phyloP scores from a whole-genome alignment of 1,140 invertebrate species.

The Centruroides sculpturatus region DNA sequence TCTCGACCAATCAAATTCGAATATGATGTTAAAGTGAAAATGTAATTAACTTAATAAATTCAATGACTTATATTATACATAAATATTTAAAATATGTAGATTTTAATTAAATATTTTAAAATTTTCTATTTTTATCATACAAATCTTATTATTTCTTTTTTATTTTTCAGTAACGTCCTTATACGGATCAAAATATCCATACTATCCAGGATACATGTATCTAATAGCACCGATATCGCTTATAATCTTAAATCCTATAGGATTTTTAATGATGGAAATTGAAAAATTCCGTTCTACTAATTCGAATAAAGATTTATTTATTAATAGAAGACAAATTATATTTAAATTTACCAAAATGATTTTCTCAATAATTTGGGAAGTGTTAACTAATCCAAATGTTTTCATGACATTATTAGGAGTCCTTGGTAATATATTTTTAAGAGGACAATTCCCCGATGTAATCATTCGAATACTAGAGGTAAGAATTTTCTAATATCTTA shows the following conservation, averaged over 20 bases:
- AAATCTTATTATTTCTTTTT: neutral
- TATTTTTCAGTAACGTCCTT: constrained; percentile 32
- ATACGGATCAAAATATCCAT: constrained; percentile 54
- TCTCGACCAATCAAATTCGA: too few species aligned
- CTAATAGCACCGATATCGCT: constrained; percentile 85
- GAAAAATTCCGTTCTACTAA: constrained; percentile 35
- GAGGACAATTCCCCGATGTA: constrained; percentile 2
- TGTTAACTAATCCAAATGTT: constrained; percentile 76
- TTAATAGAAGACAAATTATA: neutral
- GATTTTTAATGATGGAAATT: constrained; percentile 79
- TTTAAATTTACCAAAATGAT: neutral
- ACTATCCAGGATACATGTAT: constrained; percentile 82
- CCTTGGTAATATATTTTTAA: constrained; percentile 64
- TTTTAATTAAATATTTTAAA: too few species aligned
- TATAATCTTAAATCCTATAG: constrained; percentile 82
- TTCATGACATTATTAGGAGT: constrained; percentile 85
- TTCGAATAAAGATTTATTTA: constrained; percentile 18
- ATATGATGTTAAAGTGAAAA: too few species aligned
- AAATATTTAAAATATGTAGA: too few species aligned
- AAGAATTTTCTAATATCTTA: constrained; percentile 21
- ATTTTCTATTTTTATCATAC: too few species aligned
- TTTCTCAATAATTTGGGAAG: constrained; percentile 39
- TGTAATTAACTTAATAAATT: too few species aligned
- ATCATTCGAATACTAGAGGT: neutral
- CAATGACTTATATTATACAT: too few species aligned